A percentile compares a stretch with the other conserved stretches of the same genome.
These are phyloP conservation scores for Sarcophilus harrisii DNA, from an alignment of 2,797 vertebrate genomes.

Conservation along the genomic window DNA sequence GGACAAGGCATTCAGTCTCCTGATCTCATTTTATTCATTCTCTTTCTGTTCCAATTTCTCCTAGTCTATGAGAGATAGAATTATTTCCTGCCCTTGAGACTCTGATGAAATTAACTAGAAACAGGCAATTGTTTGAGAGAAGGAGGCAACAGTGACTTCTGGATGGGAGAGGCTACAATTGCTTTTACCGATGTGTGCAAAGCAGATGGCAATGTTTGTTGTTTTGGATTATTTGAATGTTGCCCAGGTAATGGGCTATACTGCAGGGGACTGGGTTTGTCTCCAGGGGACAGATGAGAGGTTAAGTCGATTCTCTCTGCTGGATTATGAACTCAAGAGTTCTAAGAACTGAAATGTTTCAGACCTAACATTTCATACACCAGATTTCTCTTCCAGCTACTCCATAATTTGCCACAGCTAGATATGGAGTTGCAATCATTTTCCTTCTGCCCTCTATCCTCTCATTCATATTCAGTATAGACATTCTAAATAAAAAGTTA, in stretches of 20 bases:
- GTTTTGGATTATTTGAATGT: not conserved
- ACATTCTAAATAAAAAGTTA: not conserved
- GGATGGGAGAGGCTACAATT: not conserved
- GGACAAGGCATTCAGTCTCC: not conserved
- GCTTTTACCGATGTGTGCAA: not conserved
- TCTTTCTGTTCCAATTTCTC: not conserved
- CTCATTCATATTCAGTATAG: not conserved
- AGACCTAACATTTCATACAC: not conserved
- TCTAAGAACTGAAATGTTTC: not conserved
- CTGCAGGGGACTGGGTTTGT: not conserved
- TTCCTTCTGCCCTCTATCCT: not conserved
- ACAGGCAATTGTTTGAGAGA: not conserved
- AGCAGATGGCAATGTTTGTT: not conserved
- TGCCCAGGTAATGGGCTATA: not conserved
- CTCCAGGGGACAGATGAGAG: not conserved
- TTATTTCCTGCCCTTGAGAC: not conserved
- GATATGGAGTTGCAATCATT: not conserved
- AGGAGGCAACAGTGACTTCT: not conserved
- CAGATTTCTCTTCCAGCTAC: not conserved
- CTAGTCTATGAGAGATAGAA: slow-evolving; percentile 29
- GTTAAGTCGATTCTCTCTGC: not conserved
- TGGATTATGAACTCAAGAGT: not conserved
- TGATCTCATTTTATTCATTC: not conserved
- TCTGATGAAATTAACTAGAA: not conserved
- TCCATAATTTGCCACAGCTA: not conserved